These are phyloP conservation scores for Saccostrea echinata DNA, from an alignment of 1,140 invertebrate genomes.

Conservation along the genomic window DNA sequence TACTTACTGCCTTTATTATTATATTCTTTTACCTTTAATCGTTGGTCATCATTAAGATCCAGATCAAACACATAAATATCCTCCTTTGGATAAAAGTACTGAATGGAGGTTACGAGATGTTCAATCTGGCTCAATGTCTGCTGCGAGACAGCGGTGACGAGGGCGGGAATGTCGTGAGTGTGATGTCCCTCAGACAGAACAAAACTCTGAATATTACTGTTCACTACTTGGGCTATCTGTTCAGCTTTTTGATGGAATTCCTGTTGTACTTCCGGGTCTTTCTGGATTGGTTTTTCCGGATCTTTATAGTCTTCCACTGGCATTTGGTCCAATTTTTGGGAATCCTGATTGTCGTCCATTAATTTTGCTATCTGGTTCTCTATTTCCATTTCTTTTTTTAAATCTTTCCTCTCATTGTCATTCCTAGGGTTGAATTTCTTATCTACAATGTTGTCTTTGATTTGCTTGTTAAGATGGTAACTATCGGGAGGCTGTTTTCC, in stretches of 20 bases:
- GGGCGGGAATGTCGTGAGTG: constrained; percentile 35
- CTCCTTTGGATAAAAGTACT: constrained; percentile 45
- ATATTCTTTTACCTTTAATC: constrained; percentile 45
- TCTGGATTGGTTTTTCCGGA: not conserved
- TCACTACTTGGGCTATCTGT: not conserved
- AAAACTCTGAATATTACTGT: not conserved
- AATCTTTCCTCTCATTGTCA: constrained; percentile 1
- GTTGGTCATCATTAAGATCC: constrained; percentile 45
- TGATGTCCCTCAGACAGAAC: constrained; percentile 13
- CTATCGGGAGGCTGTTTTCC: not conserved
- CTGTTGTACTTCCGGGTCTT: not conserved
- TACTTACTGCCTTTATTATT: too few species aligned
- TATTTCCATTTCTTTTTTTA: constrained; percentile 45
- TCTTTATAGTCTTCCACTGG: not conserved
- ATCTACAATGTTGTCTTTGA: not conserved
- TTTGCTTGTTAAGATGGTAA: not conserved
- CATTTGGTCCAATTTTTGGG: not conserved
- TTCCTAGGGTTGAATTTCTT: not conserved
- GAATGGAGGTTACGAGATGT: constrained; percentile 44
- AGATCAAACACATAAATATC: constrained; percentile 52
- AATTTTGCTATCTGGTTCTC: constrained; percentile 45
- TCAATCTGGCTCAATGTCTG: constrained; percentile 24
- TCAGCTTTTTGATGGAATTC: not conserved
- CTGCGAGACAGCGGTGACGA: constrained; percentile 44
- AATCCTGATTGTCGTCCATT: constrained; percentile 47